phyloP scores from a whole-genome alignment of 2,113 vertebrate genomes.

The Saguinus midas region DNA sequence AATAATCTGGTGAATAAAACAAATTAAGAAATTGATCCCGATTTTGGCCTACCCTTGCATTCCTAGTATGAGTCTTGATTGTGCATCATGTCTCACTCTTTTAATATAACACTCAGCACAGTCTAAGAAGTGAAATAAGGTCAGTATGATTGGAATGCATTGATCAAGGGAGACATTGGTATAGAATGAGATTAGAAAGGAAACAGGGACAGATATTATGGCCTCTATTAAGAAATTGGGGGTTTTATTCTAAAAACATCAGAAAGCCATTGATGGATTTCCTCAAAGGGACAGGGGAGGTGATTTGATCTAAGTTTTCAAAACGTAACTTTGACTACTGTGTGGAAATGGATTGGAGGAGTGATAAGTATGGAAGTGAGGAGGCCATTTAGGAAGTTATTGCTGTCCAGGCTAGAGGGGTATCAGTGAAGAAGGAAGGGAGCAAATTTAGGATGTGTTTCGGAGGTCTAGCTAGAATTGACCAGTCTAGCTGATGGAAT shows the following conservation, averaged over 20 bases:
- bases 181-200: neutral
- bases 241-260: neutral
- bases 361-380: neutral
- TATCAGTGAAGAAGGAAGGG: neutral
- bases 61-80: neutral
- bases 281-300: neutral
- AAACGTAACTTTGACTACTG: neutral
- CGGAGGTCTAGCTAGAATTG: neutral
- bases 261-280: neutral
- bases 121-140: neutral
- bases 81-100: neutral
- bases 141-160: neutral
- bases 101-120: neutral
- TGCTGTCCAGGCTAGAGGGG: neutral
- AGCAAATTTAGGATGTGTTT: neutral
- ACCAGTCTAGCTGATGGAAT: neutral
- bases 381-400: neutral
- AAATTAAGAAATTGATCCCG: neutral
- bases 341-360: neutral
- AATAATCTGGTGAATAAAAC: constrained; percentile 14
- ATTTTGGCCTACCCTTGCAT: neutral
- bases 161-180: neutral
- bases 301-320: neutral
- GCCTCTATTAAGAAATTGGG: neutral
- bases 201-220: neutral